Base-by-base conservation (phyloP, 2,113 vertebrate genomes). In the Pipa parva region DNA sequence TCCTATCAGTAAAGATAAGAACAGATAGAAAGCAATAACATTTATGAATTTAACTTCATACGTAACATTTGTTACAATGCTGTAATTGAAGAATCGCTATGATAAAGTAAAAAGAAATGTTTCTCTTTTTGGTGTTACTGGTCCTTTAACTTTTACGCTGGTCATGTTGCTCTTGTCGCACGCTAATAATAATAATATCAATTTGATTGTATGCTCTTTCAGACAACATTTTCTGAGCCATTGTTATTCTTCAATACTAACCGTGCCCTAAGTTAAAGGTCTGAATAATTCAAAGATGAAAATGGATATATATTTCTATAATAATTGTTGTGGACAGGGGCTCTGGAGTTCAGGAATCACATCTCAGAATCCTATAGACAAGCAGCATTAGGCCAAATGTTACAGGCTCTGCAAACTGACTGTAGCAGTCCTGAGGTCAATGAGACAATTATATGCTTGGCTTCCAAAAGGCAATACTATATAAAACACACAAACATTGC, bases 241-340 rank as follows among this genome's bases (percentile, higher is more conserved):
- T 45, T 42, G 58, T 67, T 67, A 67, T 59, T 67, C 39, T 59
- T 67, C 42, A 26, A 67, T 49, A 22, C 39, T 50, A 50, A 59
- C 42, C 49, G 50, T 59, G 39, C 33, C 55, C 64, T 51, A 68
- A 68, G 57, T 59, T 42, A 59, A 45, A 36, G 46, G 45, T 51
- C 50, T 60, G 45, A 68, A 28, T 59, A 59, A 60, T 24, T 51
- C 65, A 50, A 68, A 59, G 39, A 68, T 59, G 45, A 68, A 68
- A 57, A 68, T 52, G 50, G 50, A 68, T 68, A 68, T 68, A 59
- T 68, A 68, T 68, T 56, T 59, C 26, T 68, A 60, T 48, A 50
- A 68, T 52, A 68, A 59, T 68, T 59, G 46, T 45, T 59, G 65
- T 28, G 52, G 65, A 68, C 65, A 68, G 46, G 65, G 60, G 65